Base-by-base conservation (phyloP, 2,113 vertebrate species). In the Stigmatopora nigra region DNA sequence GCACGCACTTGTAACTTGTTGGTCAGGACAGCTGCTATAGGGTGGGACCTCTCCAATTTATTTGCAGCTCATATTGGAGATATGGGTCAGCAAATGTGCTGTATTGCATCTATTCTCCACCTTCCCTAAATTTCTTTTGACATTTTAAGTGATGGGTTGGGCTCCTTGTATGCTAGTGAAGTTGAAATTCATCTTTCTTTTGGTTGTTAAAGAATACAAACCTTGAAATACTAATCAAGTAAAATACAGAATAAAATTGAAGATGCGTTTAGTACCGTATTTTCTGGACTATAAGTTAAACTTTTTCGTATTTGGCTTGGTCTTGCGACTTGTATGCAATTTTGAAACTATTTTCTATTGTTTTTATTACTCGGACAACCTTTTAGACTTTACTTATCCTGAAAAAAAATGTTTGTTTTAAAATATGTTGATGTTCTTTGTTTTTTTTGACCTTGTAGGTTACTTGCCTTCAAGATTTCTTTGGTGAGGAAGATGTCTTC, bases 381-480 rank as follows among this genome's bases (percentile, higher is more conserved):
- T 31, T 31, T 31, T 31, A 31, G 25, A 3, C 25, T 31, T 2
- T 31, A 31, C 3, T 31, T 31, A 31, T 31, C 25, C 25, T 3
- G 2, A 31, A 31, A 31, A 31, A 31, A 31, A 31, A 31, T 3
- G 1, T 31, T 31, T 31, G 25, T 31, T 31, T 31, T 31, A 31
- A 31, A 31, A 31, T n/a, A n/a, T n/a, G n/a, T n/a, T n/a, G n/a
- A n/a, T n/a, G n/a, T n/a, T n/a, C n/a, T n/a, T n/a, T n/a, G n/a
- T n/a, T 1, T 71, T 12, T 22, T 35, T 17, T 49, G 0, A 0
- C 51, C 78, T 75, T 61, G 14, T 71, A 98, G 96, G 95, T 99
- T 63, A 96, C 96, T 77, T 98, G 96, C 82, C 95, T 99, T n/a
- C 96, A 99, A 25, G 96, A 99, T 87, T 99, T 99, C 90, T 99